Evolutionary conservation across 2,888 invertebrate genomes (phyloP).

Genomic region (Azorinus chamasolen): DNA sequence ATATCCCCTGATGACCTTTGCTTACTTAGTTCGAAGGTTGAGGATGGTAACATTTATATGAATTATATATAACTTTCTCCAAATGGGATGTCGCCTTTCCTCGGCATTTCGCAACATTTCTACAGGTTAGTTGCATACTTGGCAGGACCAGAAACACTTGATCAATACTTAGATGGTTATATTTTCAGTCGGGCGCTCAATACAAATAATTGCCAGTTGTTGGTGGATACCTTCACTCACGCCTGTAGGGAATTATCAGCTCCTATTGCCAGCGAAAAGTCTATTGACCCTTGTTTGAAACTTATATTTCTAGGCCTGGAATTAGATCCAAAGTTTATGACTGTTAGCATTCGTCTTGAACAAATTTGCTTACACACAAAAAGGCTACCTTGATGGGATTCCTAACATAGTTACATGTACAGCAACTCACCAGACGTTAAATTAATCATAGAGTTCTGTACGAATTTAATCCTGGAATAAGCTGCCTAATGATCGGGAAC

Average conservation of each 20-base stretch:
- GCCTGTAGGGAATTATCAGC: slow-evolving; percentile 25
- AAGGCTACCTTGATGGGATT: slow-evolving; percentile 19
- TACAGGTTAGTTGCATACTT: slow-evolving; percentile 7
- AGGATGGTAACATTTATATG: slow-evolving; percentile 13
- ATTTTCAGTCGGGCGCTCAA: slow-evolving; percentile 10
- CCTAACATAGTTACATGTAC: slow-evolving; percentile 24
- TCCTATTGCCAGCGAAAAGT: no score
- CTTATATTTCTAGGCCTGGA: slow-evolving; percentile 36
- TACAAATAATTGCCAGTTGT: slow-evolving; percentile 2
- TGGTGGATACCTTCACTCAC: slow-evolving; percentile 22
- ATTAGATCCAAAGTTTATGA: slow-evolving; percentile 8
- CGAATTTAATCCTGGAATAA: no score
- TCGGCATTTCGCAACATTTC: slow-evolving; percentile 29
- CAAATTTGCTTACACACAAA: slow-evolving; percentile 3
- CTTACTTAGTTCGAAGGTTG: slow-evolving; percentile 13
- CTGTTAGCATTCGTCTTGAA: no score
- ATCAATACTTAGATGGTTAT: slow-evolving; percentile 37
- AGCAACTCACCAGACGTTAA: no score
- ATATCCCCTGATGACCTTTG: slow-evolving; percentile 33
- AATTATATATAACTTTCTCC: slow-evolving; percentile 29
- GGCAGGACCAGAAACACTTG: no score
- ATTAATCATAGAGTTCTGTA: no score
- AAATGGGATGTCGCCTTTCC: slow-evolving; percentile 20
- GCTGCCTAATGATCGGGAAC: no score
- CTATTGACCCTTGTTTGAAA: slow-evolving; percentile 4